Percentiles rank a stretch among this genome's conserved stretches.
Conservation (phyloP, 2,888 invertebrate genomes). For the Dugesia japonica region DNA sequence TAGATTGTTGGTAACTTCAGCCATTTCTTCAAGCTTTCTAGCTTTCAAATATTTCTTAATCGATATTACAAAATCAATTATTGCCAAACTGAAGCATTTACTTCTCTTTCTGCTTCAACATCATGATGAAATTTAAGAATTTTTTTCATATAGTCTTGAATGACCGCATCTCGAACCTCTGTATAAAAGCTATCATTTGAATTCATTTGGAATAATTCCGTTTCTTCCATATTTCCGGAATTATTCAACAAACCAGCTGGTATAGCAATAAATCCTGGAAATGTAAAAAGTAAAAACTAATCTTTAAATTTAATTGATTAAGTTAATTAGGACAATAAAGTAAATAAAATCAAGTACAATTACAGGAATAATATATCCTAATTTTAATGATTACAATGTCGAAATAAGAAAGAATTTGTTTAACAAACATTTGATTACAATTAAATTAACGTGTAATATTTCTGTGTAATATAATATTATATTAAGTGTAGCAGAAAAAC, state of each 20-base stretch:
- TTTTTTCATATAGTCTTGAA: not conserved
- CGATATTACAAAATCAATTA: not conserved
- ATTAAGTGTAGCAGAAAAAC: too few relatives aligned
- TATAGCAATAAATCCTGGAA: not conserved
- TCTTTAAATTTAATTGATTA: too few relatives aligned
- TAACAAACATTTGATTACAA: too few relatives aligned
- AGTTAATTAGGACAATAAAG: too few relatives aligned
- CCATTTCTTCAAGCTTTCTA: not conserved
- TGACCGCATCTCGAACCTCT: not conserved
- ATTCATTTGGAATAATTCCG: conserved; percentile 5
- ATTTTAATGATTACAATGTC: too few relatives aligned
- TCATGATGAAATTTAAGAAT: not conserved
- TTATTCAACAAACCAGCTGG: not conserved
- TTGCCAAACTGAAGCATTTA: not conserved
- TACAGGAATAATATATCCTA: too few relatives aligned
- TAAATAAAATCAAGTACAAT: too few relatives aligned
- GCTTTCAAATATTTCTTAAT: not conserved
- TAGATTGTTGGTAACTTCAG: not conserved
- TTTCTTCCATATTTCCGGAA: not conserved
- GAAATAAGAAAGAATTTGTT: too few relatives aligned
- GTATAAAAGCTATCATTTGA: not conserved
- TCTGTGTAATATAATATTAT: too few relatives aligned
- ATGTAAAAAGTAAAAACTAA: too few relatives aligned
- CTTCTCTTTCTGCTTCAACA: not conserved
- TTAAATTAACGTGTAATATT: too few relatives aligned